These are phyloP conservation scores for Margaritifera margaritifera DNA, from an alignment of 2,888 invertebrate genomes.

Conservation along the genomic window DNA sequence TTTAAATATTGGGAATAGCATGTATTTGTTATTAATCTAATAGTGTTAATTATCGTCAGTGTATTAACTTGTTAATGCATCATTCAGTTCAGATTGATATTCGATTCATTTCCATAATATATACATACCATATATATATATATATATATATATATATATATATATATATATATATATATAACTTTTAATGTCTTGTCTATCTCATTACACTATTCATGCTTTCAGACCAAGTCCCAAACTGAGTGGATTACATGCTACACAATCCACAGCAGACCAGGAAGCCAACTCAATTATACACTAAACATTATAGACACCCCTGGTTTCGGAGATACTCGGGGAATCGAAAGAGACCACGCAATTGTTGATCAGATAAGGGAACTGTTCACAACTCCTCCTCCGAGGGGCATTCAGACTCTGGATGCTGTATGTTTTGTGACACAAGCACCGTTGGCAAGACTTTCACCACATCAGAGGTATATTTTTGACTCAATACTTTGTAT, in stretches of 20 bases:
- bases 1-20: too few relatives aligned
- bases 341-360: conserved; percentile 17
- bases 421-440: conserved; percentile 5
- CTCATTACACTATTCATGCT: not conserved
- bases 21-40: too few relatives aligned
- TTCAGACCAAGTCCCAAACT: conserved; percentile 26
- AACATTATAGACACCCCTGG: conserved; percentile 30
- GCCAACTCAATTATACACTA: conserved; percentile 13
- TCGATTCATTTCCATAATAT: too few relatives aligned
- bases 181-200: not conserved
- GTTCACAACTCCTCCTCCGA: not conserved
- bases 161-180: not conserved
- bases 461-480: conserved; percentile 4
- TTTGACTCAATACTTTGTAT: conserved; percentile 6
- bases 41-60: too few relatives aligned
- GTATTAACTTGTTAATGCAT: too few relatives aligned
- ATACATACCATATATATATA: too few relatives aligned
- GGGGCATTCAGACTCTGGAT: conserved; percentile 3
- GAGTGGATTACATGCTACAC: conserved; percentile 34
- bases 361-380: conserved; percentile 18
- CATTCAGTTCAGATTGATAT: too few relatives aligned
- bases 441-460: conserved; percentile 3
- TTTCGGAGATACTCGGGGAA: conserved; percentile 23
- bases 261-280: conserved; percentile 16
- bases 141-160: too few relatives aligned